Base-by-base conservation (phyloP, 2,113 vertebrate genomes). In the Nibea albiflora region DNA sequence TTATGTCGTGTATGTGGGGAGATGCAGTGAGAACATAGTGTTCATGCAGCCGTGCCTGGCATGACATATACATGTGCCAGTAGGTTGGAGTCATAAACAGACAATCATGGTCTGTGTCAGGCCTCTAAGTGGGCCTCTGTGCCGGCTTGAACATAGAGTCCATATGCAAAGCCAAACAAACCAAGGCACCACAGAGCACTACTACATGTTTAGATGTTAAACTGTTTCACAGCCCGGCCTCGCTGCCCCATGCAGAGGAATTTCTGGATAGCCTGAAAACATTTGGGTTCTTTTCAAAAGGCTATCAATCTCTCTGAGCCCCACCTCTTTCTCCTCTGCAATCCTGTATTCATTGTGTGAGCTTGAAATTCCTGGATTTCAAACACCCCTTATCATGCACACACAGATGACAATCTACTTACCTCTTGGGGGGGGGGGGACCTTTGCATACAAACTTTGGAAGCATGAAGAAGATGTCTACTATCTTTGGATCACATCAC, bases 51-150 rank as follows among this genome's bases (percentile, higher is more conserved):
- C 53, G 84, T 76, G 88, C 71, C 76, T 84, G 73, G 73, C 67
- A 85, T 92, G 89, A 79, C 83, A 58, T 28, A 84, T 56, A 31
- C 78, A 57, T 88, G 84, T 86, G 65, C 26, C 82, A 87, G 63
- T 22, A 39, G 53, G 56, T 26, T 65, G 15, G 54, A 77, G 79
- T 47, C 22, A 46, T 92, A 87, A 94, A 89, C 90, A 39, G 70
- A 93, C 90, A 93, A 91, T 91, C 57, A 76, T 20, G 11, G 70
- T 20, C 79, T 89, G 83, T 92, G 81, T 86, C 68, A 68, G 31
- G 58, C 57, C 60, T 62, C 47, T 50, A 57, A 39, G 22, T 65
- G 42, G 83, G 77, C 1, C 39, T 61, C 9, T 65, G 10, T 62
- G 35, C 62, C 49, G 46, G 52, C 42, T 20, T 70, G 31, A 77